phyloP scores from a whole-genome alignment of 2,797 vertebrate species.

The Telmatherina bonti region DNA sequence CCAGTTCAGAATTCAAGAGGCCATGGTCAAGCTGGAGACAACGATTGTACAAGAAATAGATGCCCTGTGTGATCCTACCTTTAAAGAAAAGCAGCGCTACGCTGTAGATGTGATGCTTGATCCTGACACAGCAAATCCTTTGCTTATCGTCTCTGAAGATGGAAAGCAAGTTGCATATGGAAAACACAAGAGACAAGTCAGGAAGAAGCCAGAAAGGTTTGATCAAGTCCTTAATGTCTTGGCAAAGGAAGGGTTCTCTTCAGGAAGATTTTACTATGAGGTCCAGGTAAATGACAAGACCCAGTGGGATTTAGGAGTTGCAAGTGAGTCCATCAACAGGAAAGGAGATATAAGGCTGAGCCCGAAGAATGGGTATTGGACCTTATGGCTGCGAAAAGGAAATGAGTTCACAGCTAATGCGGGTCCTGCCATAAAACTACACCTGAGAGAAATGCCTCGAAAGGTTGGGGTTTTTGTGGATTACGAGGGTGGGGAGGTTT shows the following conservation, averaged over 20 bases:
- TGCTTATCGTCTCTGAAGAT: slow-evolving; percentile 53
- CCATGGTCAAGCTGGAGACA: slow-evolving; percentile 29
- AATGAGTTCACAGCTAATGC: slow-evolving; percentile 41
- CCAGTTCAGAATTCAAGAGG: slow-evolving; percentile 11
- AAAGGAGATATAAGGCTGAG: slow-evolving; percentile 59
- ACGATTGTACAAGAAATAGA: slow-evolving; percentile 45
- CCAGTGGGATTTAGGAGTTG: slow-evolving; percentile 70
- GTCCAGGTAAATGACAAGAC: slow-evolving; percentile 66
- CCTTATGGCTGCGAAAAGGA: slow-evolving; percentile 59
- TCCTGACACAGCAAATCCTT: slow-evolving; percentile 61
- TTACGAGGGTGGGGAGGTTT: slow-evolving; percentile 56
- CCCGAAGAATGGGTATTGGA: slow-evolving; percentile 69
- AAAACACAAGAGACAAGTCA: slow-evolving; percentile 23
- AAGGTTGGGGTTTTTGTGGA: slow-evolving; percentile 71
- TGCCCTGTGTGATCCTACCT: slow-evolving; percentile 62
- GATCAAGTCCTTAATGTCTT: slow-evolving; percentile 55
- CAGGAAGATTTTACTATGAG: slow-evolving; percentile 68
- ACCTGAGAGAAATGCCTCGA: slow-evolving; percentile 38
- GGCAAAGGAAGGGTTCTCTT: slow-evolving; percentile 62
- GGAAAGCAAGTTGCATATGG: slow-evolving; percentile 55
- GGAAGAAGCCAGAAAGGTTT: slow-evolving; percentile 50
- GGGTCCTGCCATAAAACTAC: slow-evolving; percentile 19
- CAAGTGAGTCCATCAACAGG: slow-evolving; percentile 62
- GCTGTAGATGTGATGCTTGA: slow-evolving; percentile 67
- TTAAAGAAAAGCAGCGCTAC: slow-evolving; percentile 48